Conservation (phyloP, 1,140 invertebrate species). For the Ptiloglossa arizonensis region DNA sequence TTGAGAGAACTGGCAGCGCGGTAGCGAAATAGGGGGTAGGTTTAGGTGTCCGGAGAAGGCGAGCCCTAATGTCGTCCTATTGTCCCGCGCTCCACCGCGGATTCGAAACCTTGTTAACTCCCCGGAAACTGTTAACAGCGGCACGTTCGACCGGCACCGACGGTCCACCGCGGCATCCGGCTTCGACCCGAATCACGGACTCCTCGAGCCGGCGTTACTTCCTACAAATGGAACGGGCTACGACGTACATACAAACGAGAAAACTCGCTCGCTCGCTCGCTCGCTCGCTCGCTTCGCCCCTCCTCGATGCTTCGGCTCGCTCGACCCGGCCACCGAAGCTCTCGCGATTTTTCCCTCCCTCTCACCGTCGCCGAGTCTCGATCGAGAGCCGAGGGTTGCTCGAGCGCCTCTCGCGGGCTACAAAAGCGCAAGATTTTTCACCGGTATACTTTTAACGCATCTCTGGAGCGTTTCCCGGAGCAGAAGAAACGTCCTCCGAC, state of each 20-base stretch:
- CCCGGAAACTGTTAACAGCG: constrained; percentile 74
- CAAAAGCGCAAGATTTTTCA: too few relatives aligned
- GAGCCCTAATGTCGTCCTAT: constrained; percentile 69
- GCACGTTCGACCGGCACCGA: constrained; percentile 61
- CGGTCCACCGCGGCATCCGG: constrained; percentile 42
- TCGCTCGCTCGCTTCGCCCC: too few relatives aligned
- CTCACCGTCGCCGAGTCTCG: too few relatives aligned
- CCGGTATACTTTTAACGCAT: too few relatives aligned
- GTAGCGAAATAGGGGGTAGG: constrained; percentile 42
- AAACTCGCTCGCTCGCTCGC: too few relatives aligned
- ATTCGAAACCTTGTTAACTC: constrained; percentile 74
- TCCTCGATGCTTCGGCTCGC: background rate
- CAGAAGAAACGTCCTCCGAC: too few relatives aligned
- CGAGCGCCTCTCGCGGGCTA: too few relatives aligned
- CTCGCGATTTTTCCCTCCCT: background rate
- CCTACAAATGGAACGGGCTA: constrained; percentile 56
- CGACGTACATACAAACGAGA: constrained; percentile 60
- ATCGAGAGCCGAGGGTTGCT: too few relatives aligned
- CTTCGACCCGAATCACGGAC: constrained; percentile 59
- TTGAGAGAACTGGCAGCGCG: constrained; percentile 12
- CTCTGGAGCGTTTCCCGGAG: too few relatives aligned
- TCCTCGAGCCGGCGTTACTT: constrained; percentile 48
- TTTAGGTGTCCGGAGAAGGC: constrained; percentile 59
- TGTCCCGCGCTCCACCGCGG: constrained; percentile 66
- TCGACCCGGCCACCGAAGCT: background rate